phyloP scores from a whole-genome alignment of 2,888 invertebrate genomes.

The Tetragnatha montana region DNA sequence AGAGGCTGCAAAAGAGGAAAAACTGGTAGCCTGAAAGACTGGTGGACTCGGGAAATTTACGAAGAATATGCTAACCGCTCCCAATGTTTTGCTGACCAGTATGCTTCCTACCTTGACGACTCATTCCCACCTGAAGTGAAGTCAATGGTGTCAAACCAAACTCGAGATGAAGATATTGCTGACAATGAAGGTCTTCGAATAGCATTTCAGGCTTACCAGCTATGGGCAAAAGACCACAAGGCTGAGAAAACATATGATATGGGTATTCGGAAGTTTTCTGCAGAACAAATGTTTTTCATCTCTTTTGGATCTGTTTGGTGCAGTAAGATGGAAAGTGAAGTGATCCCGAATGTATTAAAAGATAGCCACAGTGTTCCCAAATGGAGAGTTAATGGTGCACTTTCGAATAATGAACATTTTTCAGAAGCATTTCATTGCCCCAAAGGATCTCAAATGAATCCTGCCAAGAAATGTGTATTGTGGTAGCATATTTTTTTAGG shows the following conservation, averaged over 20 bases:
- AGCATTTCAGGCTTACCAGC: slow-evolving; percentile 81
- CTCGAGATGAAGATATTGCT: slow-evolving; percentile 89
- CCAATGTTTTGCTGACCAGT: slow-evolving; percentile 90
- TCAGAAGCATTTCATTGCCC: slow-evolving; percentile 81
- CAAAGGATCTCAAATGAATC: slow-evolving; percentile 81
- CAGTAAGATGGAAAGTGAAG: neutral
- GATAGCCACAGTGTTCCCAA: slow-evolving; percentile 27
- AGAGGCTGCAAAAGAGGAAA: slow-evolving; percentile 80
- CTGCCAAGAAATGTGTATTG: slow-evolving; percentile 81
- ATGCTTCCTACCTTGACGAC: slow-evolving; percentile 75
- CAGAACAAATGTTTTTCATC: slow-evolving; percentile 81
- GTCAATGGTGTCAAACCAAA: slow-evolving; percentile 81
- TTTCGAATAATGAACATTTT: slow-evolving; percentile 81
- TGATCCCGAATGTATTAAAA: neutral
- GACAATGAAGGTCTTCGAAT: slow-evolving; percentile 94
- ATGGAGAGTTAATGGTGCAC: slow-evolving; percentile 77
- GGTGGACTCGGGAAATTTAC: slow-evolving; percentile 91
- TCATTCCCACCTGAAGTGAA: slow-evolving; percentile 77
- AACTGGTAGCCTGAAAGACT: slow-evolving; percentile 88
- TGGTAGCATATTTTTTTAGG: slow-evolving; percentile 80
- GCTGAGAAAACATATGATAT: slow-evolving; percentile 84
- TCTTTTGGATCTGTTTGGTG: slow-evolving; percentile 66
- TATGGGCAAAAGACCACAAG: slow-evolving; percentile 69
- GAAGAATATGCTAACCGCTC: slow-evolving; percentile 85
- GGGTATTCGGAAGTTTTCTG: slow-evolving; percentile 81